Percentiles rank a stretch among this genome's conserved stretches.
phyloP scores from a whole-genome alignment of 2,113 vertebrate genomes.

The Phoenicopterus ruber region DNA sequence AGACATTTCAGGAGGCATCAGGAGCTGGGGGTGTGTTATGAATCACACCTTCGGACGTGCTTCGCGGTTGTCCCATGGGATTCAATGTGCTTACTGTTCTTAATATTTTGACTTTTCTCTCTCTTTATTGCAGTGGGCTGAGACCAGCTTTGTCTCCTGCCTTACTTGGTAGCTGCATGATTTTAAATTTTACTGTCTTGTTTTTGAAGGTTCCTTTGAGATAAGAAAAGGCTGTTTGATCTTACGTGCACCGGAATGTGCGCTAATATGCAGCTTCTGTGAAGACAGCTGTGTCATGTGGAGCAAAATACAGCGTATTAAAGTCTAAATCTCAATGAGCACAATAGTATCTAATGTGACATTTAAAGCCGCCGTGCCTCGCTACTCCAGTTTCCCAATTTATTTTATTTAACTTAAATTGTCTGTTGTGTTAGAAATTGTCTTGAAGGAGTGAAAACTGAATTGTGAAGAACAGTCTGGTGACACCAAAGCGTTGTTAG shows the following conservation, averaged over 20 bases:
- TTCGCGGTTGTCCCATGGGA: neutral
- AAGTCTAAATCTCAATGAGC: constrained; percentile 62
- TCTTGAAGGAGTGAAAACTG: constrained; percentile 57
- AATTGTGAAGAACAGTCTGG: constrained; percentile 38
- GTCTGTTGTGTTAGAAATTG: constrained; percentile 57
- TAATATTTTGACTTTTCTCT: neutral
- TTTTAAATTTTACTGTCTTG: constrained; percentile 49
- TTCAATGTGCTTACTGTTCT: constrained; percentile 32
- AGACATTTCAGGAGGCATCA: neutral
- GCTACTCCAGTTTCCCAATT: constrained; percentile 36
- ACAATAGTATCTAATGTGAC: constrained; percentile 41
- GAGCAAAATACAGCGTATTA: constrained; percentile 53
- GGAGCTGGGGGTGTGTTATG: neutral
- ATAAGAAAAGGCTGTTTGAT: constrained; percentile 33
- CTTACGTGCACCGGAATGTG: neutral
- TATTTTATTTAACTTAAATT: constrained; percentile 60
- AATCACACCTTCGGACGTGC: neutral
- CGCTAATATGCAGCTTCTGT: neutral
- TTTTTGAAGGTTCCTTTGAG: constrained; percentile 58
- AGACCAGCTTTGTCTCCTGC: constrained; percentile 56
- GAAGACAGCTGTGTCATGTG: constrained; percentile 19
- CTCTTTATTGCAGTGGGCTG: constrained; percentile 39
- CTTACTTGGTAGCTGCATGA: constrained; percentile 34
- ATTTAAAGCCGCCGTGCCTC: constrained; percentile 57
- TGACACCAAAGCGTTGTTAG: constrained; percentile 29